Evolutionary conservation across 1,140 invertebrate genomes (phyloP), one percentile per base, ranked within the genome.

Genomic region (Neuroterus valhalla): DNA sequence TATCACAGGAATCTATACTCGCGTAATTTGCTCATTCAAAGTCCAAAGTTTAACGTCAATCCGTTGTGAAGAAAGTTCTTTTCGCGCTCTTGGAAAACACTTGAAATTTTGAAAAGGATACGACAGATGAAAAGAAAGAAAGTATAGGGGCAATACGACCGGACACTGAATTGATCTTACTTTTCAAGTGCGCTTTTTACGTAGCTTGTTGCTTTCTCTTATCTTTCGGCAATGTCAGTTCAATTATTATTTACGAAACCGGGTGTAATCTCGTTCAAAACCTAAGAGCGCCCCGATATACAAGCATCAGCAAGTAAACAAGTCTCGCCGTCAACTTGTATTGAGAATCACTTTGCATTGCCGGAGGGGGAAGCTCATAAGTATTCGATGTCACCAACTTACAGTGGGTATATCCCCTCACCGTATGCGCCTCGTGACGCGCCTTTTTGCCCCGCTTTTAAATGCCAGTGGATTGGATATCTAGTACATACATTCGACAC

Each of bases 1-100:
- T 72, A 72, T 66, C 62, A 48, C 12, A 50, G 14, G 66, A 55
- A 66, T 72, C 71, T 72, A 66, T 66, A 66, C 44, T 66, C 62
- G 52, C 42, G 55, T 31, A 62, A 72, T 72, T 31, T 45, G 44
- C 62, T 38, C 31, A 55, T 26, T 55, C 48, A 71, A 71, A 71
- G 70, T 71, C 70, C 52, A 71, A 71, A 52, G 55, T 62, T 62
- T 62, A 62, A 15, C 55, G 55, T 15, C 23, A 62, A 62, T 15
- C 52, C 52, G 52, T 62, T 62, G 26, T 21, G 21, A 14, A 62
- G 12, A 5, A n/a, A 48, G 21, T 21, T 12, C 12, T n/a, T 62
- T 62, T 62, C 55, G 23, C 55, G 55, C 55, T 62, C 21, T 11
- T 1, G 15, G 23, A 38, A 31, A 62, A 15, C 19, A 26, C 23